phyloP scores from a whole-genome alignment of 2,797 vertebrate genomes.

The Pseudocheirus occidentalis region DNA sequence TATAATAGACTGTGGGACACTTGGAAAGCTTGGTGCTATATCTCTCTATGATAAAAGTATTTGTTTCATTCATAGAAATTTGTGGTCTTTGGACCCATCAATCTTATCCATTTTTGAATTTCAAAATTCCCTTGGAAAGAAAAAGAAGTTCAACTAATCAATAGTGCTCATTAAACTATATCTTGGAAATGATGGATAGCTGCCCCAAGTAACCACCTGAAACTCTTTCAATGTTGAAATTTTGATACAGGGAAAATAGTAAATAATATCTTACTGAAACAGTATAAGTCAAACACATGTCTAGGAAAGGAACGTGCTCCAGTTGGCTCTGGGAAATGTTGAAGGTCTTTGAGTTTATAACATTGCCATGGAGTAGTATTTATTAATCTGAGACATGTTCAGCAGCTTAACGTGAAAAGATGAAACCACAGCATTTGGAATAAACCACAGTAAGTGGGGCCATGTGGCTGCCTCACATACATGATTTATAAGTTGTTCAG shows the following conservation, averaged over 20 bases:
- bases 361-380: not conserved
- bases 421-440: constrained; percentile 2
- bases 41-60: not conserved
- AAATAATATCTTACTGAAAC: constrained; percentile 23
- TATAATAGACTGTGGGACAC: not conserved
- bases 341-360: constrained; percentile 19
- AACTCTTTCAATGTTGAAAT: constrained; percentile 24
- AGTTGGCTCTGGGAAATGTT: constrained; percentile 6
- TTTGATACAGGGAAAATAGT: not conserved
- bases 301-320: constrained; percentile 5
- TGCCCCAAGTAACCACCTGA: constrained; percentile 9
- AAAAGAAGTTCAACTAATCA: not conserved
- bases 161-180: not conserved
- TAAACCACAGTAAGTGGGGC: constrained; percentile 2
- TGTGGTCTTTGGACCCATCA: not conserved
- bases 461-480: fast-evolving
- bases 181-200: not conserved
- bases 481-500: constrained; percentile 26
- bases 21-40: not conserved
- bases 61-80: not conserved
- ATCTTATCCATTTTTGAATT: constrained; percentile 14
- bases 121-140: constrained; percentile 22
- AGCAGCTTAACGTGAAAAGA: constrained; percentile 28
- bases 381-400: constrained; percentile 48
- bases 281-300: constrained; percentile 3